These are phyloP conservation scores for Leptura quadrifasciata DNA, from an alignment of 2,888 invertebrate species.

Conservation along the genomic window DNA sequence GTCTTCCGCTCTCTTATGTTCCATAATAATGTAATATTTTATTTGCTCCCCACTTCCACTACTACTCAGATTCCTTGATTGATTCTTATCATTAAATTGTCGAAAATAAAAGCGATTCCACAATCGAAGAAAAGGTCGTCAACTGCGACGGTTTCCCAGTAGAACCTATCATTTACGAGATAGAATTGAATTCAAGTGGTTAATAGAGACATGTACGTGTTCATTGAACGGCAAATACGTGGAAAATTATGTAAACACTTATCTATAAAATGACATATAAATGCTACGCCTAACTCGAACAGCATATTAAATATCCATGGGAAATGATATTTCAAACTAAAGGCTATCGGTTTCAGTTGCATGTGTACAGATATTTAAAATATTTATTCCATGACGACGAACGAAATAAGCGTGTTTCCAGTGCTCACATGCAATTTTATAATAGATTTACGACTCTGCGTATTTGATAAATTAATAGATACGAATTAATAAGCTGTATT, in stretches of 20 bases:
- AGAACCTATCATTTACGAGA: background rate
- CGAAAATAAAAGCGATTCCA: too few relatives aligned
- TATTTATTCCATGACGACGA: slow-evolving; percentile 31
- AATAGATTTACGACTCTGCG: slow-evolving; percentile 14
- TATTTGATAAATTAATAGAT: slow-evolving; percentile 35
- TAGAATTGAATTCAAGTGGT: background rate
- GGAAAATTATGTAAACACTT: slow-evolving; percentile 3
- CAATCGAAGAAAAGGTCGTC: too few relatives aligned
- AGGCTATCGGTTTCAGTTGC: slow-evolving; percentile 36
- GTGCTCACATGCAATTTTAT: slow-evolving; percentile 31
- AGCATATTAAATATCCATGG: slow-evolving; percentile 25
- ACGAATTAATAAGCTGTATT: slow-evolving; percentile 20
- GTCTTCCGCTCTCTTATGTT: too few relatives aligned
- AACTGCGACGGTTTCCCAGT: too few relatives aligned
- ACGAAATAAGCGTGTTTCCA: slow-evolving; percentile 28
- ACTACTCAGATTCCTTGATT: too few relatives aligned
- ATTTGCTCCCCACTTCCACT: too few relatives aligned
- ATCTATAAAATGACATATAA: slow-evolving; percentile 1
- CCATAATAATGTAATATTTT: too few relatives aligned
- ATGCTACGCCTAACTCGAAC: background rate
- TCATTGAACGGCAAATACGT: slow-evolving; percentile 3
- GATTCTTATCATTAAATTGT: too few relatives aligned
- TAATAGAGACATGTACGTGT: background rate
- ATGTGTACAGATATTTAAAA: slow-evolving; percentile 35
- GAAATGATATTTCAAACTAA: slow-evolving; percentile 19